phyloP scores from a whole-genome alignment of 2,888 invertebrate genomes.

The Odontothrips loti region DNA sequence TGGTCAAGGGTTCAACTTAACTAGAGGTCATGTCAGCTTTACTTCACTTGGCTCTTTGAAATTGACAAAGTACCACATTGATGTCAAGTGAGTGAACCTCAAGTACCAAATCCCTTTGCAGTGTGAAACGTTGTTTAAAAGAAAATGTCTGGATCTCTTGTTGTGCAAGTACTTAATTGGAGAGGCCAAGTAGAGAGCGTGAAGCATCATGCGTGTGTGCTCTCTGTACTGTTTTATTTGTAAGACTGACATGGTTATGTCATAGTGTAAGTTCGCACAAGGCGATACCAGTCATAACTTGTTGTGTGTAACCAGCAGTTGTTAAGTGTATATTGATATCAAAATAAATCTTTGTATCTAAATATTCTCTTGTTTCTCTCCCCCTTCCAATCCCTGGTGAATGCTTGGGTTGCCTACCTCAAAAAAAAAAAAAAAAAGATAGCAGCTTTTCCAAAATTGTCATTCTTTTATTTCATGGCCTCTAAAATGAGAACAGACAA shows the following conservation, averaged over 20 bases:
- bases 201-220: neutral
- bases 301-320: slow-evolving; percentile 2
- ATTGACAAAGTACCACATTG: too few species aligned
- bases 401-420: neutral
- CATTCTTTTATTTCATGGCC: neutral
- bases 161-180: neutral
- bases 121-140: neutral
- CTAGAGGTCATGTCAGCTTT: too few species aligned
- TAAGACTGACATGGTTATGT: slow-evolving; percentile 25
- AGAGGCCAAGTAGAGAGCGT: neutral
- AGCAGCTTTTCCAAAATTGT: neutral
- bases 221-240: slow-evolving; percentile 20
- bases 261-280: slow-evolving; percentile 20
- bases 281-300: slow-evolving; percentile 21
- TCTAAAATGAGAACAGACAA: too few species aligned
- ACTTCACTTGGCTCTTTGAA: too few species aligned
- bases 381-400: too few species aligned
- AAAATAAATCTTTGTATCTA: slow-evolving; percentile 1
- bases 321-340: slow-evolving; percentile 4
- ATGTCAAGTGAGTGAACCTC: too few species aligned
- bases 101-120: neutral
- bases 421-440: neutral
- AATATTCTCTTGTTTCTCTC: neutral
- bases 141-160: neutral
- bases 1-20: too few species aligned